Percentiles rank a stretch among this genome's conserved stretches.
phyloP scores from a whole-genome alignment of 2,797 vertebrate genomes.

The Cossypha niveicapilla region DNA sequence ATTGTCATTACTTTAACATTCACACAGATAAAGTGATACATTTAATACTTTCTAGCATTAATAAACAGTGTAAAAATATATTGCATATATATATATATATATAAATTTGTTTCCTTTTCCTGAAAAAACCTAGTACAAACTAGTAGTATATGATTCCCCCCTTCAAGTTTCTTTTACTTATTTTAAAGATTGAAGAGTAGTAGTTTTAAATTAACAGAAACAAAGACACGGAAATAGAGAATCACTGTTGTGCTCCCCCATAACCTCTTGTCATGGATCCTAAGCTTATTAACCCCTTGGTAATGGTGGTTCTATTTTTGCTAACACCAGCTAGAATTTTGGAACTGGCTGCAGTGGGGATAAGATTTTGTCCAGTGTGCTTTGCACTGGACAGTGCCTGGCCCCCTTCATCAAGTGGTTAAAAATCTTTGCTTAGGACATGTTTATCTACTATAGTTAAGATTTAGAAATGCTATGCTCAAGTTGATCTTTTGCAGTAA shows the following conservation, averaged over 20 bases:
- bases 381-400: neutral
- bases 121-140: constrained; percentile 73
- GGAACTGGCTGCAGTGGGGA: neutral
- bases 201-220: constrained; percentile 64
- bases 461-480: constrained; percentile 7
- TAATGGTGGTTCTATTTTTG: neutral
- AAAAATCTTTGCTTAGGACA: constrained; percentile 4
- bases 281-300: neutral
- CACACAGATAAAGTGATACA: constrained; percentile 65
- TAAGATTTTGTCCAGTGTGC: neutral
- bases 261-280: neutral
- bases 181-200: constrained; percentile 65
- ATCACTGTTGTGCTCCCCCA: constrained; percentile 5
- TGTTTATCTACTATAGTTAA: neutral
- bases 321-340: constrained; percentile 8
- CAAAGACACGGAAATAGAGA: constrained; percentile 24
- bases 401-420: constrained; percentile 9
- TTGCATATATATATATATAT: constrained; percentile 67
- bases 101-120: constrained; percentile 71
- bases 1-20: constrained; percentile 45
- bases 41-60: constrained; percentile 66
- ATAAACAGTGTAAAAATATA: constrained; percentile 78
- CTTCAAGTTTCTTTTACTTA: constrained; percentile 75
- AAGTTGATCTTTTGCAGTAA: neutral
- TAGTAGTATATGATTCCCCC: constrained; percentile 66